A percentile compares a stretch with the other conserved stretches of the same genome.
These are phyloP conservation scores for Chloroclystis v-ata DNA, from an alignment of 2,888 invertebrate species.

Conservation along the genomic window DNA sequence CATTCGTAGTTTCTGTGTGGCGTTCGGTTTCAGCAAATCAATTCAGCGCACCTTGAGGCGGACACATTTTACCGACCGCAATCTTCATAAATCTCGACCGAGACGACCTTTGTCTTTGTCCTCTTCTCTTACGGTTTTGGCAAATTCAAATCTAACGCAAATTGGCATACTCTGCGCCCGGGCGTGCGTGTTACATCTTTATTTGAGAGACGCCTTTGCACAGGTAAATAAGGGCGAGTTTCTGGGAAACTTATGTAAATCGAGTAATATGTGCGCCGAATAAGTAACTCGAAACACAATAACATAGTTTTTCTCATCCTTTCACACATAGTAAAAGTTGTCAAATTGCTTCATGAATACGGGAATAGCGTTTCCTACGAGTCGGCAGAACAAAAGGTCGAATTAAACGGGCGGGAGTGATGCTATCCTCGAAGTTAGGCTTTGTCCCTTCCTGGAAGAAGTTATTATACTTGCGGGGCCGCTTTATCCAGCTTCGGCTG, in stretches of 20 bases:
- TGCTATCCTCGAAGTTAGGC: slow-evolving; percentile 30
- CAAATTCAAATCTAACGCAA: slow-evolving; percentile 65
- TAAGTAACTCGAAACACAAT: slow-evolving; percentile 46
- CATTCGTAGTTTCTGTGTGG: slow-evolving; percentile 19
- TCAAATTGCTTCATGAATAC: slow-evolving; percentile 41
- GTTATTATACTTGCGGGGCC: slow-evolving; percentile 29
- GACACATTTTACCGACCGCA: slow-evolving; percentile 51
- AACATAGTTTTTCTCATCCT: slow-evolving; percentile 36
- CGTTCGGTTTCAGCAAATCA: slow-evolving; percentile 28
- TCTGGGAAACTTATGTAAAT: slow-evolving; percentile 54
- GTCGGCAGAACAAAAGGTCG: slow-evolving; percentile 27
- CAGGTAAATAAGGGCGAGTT: slow-evolving; percentile 51
- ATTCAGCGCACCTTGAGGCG: slow-evolving; percentile 34
- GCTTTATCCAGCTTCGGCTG: slow-evolving; percentile 25
- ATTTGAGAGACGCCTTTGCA: slow-evolving; percentile 43
- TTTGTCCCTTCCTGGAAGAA: slow-evolving; percentile 30
- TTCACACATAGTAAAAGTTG: slow-evolving; percentile 35
- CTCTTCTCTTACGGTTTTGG: slow-evolving; percentile 58
- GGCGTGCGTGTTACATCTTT: slow-evolving; percentile 45
- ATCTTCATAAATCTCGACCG: slow-evolving; percentile 67
- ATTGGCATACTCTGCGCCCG: slow-evolving; percentile 52
- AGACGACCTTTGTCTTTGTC: slow-evolving; percentile 66
- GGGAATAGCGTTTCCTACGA: slow-evolving; percentile 29
- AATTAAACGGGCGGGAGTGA: slow-evolving; percentile 33
- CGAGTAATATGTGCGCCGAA: slow-evolving; percentile 52